Conservation (phyloP, 2,888 invertebrate species). For the Cyaniris semiargus region DNA sequence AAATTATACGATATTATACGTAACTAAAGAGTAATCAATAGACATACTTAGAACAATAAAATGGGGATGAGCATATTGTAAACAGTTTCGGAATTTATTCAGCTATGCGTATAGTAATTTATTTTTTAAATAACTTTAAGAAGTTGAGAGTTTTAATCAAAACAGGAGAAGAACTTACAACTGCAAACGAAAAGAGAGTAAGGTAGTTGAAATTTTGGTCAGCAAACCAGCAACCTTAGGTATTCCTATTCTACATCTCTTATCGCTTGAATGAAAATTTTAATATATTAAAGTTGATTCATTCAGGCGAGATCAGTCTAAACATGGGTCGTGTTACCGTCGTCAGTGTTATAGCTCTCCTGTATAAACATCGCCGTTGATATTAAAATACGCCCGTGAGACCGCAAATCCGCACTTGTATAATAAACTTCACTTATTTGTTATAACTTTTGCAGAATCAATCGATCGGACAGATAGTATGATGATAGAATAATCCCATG, state of each 20-base stretch:
- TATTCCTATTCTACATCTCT: neutral
- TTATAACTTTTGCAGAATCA: neutral
- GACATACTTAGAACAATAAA: neutral
- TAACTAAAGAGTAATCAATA: too few species aligned
- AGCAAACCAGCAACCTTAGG: too few species aligned
- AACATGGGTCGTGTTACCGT: conserved; percentile 63
- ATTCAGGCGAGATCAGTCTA: conserved; percentile 75
- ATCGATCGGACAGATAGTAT: neutral
- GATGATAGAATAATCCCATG: neutral
- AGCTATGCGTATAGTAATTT: too few species aligned
- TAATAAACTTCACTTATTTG: conserved; percentile 37
- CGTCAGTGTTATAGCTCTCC: conserved; percentile 57
- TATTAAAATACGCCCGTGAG: conserved; percentile 71
- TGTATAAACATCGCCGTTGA: conserved; percentile 63
- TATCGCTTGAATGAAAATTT: conserved; percentile 8
- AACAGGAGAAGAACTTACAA: neutral
- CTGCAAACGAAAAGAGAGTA: neutral
- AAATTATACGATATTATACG: too few species aligned
- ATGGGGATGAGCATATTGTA: neutral
- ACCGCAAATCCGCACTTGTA: conserved; percentile 47
- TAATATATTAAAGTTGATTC: conserved; percentile 41
- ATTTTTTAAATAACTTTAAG: neutral
- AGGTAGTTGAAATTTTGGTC: neutral
- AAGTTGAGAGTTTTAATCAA: too few species aligned
- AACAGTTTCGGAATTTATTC: neutral